Conservation (phyloP, 2,113 vertebrate genomes). For the Anser cygnoides region DNA sequence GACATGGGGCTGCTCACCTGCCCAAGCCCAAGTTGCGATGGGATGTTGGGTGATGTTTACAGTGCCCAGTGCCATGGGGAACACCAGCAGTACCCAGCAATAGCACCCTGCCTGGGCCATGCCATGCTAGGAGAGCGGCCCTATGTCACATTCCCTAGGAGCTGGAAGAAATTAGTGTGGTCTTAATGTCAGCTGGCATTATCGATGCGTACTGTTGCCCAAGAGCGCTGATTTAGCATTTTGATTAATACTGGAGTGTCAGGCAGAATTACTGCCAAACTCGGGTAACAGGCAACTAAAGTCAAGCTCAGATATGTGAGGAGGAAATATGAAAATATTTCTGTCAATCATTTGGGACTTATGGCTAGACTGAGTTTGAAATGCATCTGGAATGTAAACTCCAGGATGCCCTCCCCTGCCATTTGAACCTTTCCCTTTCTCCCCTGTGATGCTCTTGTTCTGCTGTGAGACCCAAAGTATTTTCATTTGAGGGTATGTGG, state of each 20-base stretch:
- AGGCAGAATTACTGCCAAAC: background rate
- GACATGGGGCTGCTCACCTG: no score
- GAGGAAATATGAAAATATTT: background rate
- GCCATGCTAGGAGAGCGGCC: background rate
- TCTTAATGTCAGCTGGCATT: background rate
- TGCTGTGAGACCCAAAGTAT: background rate
- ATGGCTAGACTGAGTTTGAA: background rate
- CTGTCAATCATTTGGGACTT: background rate
- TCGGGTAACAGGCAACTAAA: background rate
- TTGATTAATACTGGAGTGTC: background rate
- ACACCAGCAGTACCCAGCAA: background rate
- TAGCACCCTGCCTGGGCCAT: background rate
- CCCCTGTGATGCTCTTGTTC: background rate
- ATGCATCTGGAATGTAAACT: background rate
- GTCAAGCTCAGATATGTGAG: background rate
- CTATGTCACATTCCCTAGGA: background rate
- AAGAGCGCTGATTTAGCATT: background rate
- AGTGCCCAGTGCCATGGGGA: background rate
- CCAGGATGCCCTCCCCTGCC: background rate
- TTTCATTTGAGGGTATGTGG: background rate
- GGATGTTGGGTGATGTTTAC: background rate
- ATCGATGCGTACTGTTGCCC: background rate
- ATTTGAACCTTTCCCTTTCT: background rate
- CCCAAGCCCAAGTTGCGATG: background rate
- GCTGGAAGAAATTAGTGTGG: rapidly evolving